Percentiles rank a stretch among this genome's conserved stretches.
phyloP scores from a whole-genome alignment of 2,797 vertebrate genomes.

The Chiropotes sagulatus region DNA sequence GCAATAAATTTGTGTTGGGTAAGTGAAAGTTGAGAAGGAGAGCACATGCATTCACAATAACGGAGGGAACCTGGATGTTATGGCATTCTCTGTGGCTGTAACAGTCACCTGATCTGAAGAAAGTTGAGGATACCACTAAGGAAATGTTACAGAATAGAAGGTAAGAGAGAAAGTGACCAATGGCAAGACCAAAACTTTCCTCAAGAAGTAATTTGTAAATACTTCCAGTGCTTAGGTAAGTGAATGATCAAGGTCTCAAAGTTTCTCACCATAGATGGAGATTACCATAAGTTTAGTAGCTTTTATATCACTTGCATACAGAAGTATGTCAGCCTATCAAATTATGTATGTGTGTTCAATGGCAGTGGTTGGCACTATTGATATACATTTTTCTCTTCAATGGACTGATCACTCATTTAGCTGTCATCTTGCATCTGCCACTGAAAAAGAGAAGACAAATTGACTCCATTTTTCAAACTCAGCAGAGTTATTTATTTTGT shows the following conservation, averaged over 20 bases:
- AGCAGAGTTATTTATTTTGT: slow-evolving; percentile 73
- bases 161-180: neutral
- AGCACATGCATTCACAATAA: neutral
- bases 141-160: neutral
- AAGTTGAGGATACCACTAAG: neutral
- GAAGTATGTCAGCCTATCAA: slow-evolving; percentile 59
- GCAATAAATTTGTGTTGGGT: neutral
- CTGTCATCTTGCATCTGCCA: slow-evolving; percentile 68
- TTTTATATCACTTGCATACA: slow-evolving; percentile 52
- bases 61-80: neutral
- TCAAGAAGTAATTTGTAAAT: slow-evolving; percentile 37
- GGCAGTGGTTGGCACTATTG: slow-evolving; percentile 59
- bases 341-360: slow-evolving; percentile 55
- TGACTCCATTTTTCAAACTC: slow-evolving; percentile 68
- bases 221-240: neutral
- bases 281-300: slow-evolving; percentile 58
- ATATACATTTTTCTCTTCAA: slow-evolving; percentile 68
- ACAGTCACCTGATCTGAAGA: neutral
- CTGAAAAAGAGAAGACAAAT: slow-evolving; percentile 72
- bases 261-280: slow-evolving; percentile 41
- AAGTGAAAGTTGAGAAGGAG: neutral
- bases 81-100: neutral
- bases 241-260: slow-evolving; percentile 28
- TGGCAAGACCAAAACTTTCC: neutral
- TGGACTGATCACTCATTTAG: slow-evolving; percentile 72